Percentiles rank a stretch among this genome's conserved stretches.
These are phyloP conservation scores for Diplolepis rosae DNA, from an alignment of 2,888 invertebrate species.

Conservation along the genomic window DNA sequence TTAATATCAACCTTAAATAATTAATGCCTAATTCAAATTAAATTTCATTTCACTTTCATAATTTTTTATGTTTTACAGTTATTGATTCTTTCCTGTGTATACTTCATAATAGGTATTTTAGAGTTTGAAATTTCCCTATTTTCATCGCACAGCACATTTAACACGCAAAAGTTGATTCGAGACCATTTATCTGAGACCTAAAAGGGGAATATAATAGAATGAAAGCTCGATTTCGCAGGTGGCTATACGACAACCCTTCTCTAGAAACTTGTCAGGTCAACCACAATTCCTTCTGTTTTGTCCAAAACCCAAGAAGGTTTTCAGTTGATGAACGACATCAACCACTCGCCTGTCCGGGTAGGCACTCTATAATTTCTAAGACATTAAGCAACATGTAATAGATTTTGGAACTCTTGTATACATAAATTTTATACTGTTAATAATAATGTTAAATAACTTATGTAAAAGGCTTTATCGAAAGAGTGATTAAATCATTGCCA, in stretches of 20 bases:
- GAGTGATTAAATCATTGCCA: neutral
- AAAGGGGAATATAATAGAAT: slow-evolving; percentile 18
- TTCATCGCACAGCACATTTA: neutral
- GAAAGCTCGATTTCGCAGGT: slow-evolving; percentile 23
- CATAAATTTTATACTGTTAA: neutral
- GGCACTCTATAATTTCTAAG: neutral
- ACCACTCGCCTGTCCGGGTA: neutral
- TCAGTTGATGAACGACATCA: too few relatives aligned
- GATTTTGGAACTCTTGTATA: neutral
- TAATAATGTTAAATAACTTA: too few relatives aligned
- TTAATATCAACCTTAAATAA: too few relatives aligned
- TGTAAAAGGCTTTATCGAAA: neutral
- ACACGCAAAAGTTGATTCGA: slow-evolving; percentile 6
- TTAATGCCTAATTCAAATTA: too few relatives aligned
- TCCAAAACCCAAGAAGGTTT: slow-evolving; percentile 1
- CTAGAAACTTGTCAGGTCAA: slow-evolving; percentile 5
- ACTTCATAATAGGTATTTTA: too few relatives aligned
- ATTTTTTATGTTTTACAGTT: too few relatives aligned
- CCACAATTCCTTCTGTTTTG: slow-evolving; percentile 13
- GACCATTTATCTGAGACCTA: neutral
- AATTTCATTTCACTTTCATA: too few relatives aligned
- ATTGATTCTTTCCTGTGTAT: too few relatives aligned
- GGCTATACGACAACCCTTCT: neutral
- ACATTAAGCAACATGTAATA: neutral
- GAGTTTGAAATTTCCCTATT: neutral